phyloP scores from a whole-genome alignment of 2,113 vertebrate species.

The Callipepla californica region DNA sequence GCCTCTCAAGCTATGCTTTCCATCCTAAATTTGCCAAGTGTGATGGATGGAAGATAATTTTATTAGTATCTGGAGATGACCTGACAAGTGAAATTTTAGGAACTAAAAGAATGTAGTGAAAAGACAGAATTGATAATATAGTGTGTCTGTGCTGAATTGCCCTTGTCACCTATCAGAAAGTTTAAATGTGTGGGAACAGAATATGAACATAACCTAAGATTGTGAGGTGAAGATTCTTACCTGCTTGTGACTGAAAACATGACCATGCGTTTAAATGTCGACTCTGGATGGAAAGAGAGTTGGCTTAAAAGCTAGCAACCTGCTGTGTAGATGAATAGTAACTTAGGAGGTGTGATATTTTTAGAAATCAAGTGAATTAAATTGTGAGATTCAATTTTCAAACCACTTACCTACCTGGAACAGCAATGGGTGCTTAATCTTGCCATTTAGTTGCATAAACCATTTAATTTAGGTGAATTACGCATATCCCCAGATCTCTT shows the following conservation, averaged over 20 bases:
- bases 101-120: not conserved
- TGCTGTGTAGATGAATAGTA: not conserved
- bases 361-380: not conserved
- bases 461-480: not conserved
- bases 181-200: not conserved
- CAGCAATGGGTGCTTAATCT: not conserved
- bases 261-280: not conserved
- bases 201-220: not conserved
- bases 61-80: not conserved
- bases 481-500: not conserved
- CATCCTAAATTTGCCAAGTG: not conserved
- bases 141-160: not conserved
- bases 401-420: not conserved
- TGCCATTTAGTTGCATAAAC: not conserved
- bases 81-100: not conserved
- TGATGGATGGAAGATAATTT: not conserved
- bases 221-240: not conserved
- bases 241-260: not conserved
- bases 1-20: not conserved
- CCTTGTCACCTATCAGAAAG: not conserved
- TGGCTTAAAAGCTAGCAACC: not conserved
- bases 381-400: not conserved
- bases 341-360: not conserved
- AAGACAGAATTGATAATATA: not conserved
- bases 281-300: not conserved